Percentiles rank a stretch among this genome's conserved stretches.
phyloP scores from a whole-genome alignment of 2,888 invertebrate genomes.

The Ophraella communa region DNA sequence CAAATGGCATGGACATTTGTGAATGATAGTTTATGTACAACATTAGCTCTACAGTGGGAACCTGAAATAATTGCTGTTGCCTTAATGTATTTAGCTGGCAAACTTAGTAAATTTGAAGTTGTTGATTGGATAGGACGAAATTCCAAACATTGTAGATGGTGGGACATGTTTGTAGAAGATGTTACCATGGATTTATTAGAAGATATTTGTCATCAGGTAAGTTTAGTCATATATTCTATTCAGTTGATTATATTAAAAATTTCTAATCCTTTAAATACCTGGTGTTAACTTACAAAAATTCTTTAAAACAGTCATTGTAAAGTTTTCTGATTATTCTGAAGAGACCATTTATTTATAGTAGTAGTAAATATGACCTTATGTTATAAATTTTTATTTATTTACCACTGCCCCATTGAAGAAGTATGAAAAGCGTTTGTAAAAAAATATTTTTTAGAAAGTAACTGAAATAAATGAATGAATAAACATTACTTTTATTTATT shows the following conservation, averaged over 20 bases:
- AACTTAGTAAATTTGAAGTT: conserved; percentile 94
- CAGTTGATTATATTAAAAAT: neutral
- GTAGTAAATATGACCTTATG: too few species aligned
- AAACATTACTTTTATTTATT: conserved; percentile 12
- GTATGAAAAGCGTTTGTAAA: too few species aligned
- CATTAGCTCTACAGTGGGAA: conserved; percentile 97
- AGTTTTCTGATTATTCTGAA: too few species aligned
- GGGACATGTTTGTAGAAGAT: conserved; percentile 98
- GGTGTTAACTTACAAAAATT: neutral
- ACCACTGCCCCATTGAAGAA: too few species aligned
- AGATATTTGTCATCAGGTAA: conserved; percentile 94
- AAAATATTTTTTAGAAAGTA: too few species aligned
- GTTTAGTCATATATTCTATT: too few species aligned
- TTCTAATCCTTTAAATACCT: too few species aligned
- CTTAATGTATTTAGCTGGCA: conserved; percentile 94
- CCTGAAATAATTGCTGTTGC: conserved; percentile 98
- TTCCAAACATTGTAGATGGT: conserved; percentile 86
- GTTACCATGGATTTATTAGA: conserved; percentile 93
- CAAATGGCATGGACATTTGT: conserved; percentile 99
- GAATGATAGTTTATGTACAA: conserved; percentile 97
- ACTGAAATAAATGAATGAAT: neutral
- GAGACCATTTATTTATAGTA: too few species aligned
- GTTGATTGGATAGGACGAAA: conserved; percentile 87
- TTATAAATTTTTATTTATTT: too few species aligned
- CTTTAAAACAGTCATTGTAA: too few species aligned